Base-by-base conservation (phyloP, 2,888 invertebrate genomes). In the Acanthosepion esculentum region DNA sequence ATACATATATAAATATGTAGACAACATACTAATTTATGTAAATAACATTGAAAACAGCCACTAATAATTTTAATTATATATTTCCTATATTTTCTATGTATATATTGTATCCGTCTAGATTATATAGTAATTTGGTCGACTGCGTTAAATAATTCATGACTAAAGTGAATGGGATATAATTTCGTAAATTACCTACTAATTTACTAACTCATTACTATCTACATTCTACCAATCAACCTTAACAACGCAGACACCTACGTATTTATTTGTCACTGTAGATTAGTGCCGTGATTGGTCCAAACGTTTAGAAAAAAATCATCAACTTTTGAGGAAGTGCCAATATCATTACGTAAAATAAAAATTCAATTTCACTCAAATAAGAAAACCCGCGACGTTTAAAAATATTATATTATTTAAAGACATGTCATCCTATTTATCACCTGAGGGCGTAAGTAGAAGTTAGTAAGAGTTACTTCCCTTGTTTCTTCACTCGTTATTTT, bases 281-380 rank as follows among this genome's bases (percentile, higher is more conserved):
- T 78, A 78, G 33, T 78, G 78, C 78, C 15, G 5, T 78, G 78
- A 78, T 5, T 78, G 78, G 78, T 78, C 33, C 78, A 78, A 78
- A n/a, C 78, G 8, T 78, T n/a, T 78, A 1, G n/a, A 78, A 78
- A 41, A 41, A 41, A 78, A 78, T 78, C 78, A 78, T 78, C 78
- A 78, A 78, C 3, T 15, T n/a, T n/a, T 78, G 78, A n/a, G n/a
- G n/a, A 78, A 33, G n/a, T 78, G 78, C 15, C 78, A 78, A 78
- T n/a, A 78, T 78, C 78, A 78, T 78, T 78, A 78, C n/a, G n/a
- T 78, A 78, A 78, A 78, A 78, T n/a, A 29, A 78, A 78, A 64
- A 64, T 29, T 26, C 8, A 78, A 29, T 2, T 78, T 78, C 78
- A n/a, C 78, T 33, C 78, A n/a, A 78, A 10, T 78, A 33, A 15